phyloP scores from a whole-genome alignment of 2,888 invertebrate genomes.

The Ernsta delagoae region DNA sequence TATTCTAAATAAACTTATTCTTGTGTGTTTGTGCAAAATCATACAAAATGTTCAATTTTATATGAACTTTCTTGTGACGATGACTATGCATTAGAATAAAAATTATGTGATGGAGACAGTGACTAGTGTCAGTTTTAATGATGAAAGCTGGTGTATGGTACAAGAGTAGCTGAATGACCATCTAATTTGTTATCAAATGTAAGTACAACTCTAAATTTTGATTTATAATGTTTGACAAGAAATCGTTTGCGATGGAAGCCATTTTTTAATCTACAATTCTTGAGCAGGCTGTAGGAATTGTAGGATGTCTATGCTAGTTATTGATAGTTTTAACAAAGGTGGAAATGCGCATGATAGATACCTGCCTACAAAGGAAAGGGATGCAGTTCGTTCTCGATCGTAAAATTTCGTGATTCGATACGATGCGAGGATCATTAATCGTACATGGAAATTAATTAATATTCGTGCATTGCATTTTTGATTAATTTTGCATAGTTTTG shows the following conservation, averaged over 20 bases:
- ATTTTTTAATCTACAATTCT: slow-evolving; percentile 46
- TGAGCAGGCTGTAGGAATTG: slow-evolving; percentile 14
- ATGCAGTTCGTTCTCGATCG: slow-evolving; percentile 23
- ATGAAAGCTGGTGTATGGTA: too few species aligned
- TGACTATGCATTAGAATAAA: too few species aligned
- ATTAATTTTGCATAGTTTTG: too few species aligned
- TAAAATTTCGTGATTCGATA: too few species aligned
- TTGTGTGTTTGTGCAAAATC: too few species aligned
- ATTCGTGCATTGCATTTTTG: too few species aligned
- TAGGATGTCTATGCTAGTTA: slow-evolving; percentile 28
- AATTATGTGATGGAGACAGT: too few species aligned
- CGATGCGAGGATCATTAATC: too few species aligned
- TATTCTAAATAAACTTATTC: background rate
- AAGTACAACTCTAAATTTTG: slow-evolving; percentile 40
- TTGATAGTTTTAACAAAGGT: slow-evolving; percentile 45
- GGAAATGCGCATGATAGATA: slow-evolving; percentile 52
- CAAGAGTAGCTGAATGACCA: slow-evolving; percentile 28
- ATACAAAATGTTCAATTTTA: too few species aligned
- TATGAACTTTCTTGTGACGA: too few species aligned
- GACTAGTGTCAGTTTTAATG: too few species aligned
- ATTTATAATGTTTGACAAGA: slow-evolving; percentile 19
- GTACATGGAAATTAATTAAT: too few species aligned
- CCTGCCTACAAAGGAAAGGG: slow-evolving; percentile 38
- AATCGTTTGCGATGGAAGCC: slow-evolving; percentile 44
- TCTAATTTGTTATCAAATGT: slow-evolving; percentile 38